Evolutionary conservation across 1,140 invertebrate genomes (phyloP), one percentile per base, ranked within the genome.

Genomic region (Drosophila orena): DNA sequence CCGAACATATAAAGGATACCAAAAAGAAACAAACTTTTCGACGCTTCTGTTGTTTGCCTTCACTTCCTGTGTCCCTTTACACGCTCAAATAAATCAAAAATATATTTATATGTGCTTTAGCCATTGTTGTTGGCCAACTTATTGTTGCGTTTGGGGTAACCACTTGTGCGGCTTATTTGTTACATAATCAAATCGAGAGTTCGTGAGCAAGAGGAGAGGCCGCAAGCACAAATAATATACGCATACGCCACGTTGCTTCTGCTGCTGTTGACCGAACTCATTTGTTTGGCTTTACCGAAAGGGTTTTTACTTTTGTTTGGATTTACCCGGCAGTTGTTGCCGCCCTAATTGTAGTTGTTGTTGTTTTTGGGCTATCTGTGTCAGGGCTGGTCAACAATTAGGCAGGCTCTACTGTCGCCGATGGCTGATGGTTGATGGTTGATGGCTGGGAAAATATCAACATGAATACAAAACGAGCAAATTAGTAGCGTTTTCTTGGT

Each of bases 71-170:
- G 60, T 58, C 72, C 79, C 61, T 83, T 84, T 88, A 73, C 74
- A 84, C 77, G 85, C 84, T 90, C 64, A 89, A 90, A 90, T 88
- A 88, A 88, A 88, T 88, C 85, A 88, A 89, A 89, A 77, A 64
- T 62, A 71, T 83, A 80, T 80, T 57, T 86, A 62, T 47, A 61
- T 62, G 53, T 56, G 52, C 64, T 79, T 72, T 46, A 59, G 62
- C 59, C 53, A 59, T 72, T 72, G 30, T 50, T 73, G 37, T 22
- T 56, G 24, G 15, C 12, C 50, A n/a, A 38, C 22, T 55, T 61
- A 22, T 37, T 59, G 50, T 50, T 54, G 47, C 15, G 43, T 54
- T 85, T 73, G 44, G 65, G 37, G 42, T 35, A 80, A 69, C 81
- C 77, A 85, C 80, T 84, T 84, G 81, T 86, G 83, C 52, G 81